Evolutionary conservation across 2,888 invertebrate species (phyloP).

Genomic region (Xanthorhoe spadicearia): DNA sequence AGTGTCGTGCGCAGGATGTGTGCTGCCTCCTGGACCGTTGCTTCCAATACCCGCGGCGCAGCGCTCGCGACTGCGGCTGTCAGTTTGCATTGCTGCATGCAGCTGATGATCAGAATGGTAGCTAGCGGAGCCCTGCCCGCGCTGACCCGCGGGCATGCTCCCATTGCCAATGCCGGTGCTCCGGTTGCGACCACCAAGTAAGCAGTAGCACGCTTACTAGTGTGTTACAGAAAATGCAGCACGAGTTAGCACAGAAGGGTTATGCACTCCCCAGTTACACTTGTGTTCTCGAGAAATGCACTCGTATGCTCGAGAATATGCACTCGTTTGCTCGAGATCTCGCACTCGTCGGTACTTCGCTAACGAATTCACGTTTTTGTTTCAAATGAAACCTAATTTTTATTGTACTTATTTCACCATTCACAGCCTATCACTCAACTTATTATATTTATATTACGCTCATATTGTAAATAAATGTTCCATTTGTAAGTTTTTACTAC

Average conservation of each 20-base stretch:
- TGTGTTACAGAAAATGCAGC: conserved; percentile 60
- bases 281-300: not conserved
- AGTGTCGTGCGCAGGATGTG: conserved; percentile 88
- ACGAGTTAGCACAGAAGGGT: conserved; percentile 40
- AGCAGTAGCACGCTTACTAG: conserved; percentile 76
- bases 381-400: not conserved
- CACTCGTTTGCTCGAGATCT: no score
- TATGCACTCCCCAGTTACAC: conserved; percentile 5
- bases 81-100: conserved; percentile 95
- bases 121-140: conserved; percentile 85
- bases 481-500: no score
- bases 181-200: conserved; percentile 82
- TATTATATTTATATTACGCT: not conserved
- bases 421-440: not conserved
- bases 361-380: not conserved
- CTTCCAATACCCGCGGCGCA: conserved; percentile 93
- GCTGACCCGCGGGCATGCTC: conserved; percentile 77
- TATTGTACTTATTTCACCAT: not conserved
- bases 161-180: conserved; percentile 79
- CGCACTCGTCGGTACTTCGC: not conserved
- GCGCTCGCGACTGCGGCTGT: conserved; percentile 94
- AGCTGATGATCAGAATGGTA: conserved; percentile 86
- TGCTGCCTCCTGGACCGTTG: conserved; percentile 95
- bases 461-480: not conserved
- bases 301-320: not conserved